Evolutionary conservation across 2,888 invertebrate genomes (phyloP).

Genomic region (Leucophora obtusa): DNA sequence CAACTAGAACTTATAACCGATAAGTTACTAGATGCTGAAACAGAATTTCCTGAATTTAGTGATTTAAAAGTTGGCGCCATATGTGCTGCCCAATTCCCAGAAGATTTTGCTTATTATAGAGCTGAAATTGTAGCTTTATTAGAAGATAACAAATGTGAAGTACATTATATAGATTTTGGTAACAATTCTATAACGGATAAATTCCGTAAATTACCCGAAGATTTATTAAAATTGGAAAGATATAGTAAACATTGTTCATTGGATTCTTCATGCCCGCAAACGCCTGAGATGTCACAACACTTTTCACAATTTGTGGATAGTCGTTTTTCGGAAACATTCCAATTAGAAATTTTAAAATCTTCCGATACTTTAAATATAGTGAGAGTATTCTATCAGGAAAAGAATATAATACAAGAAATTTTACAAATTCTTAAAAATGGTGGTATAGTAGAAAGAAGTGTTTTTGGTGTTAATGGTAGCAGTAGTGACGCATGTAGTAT

Average conservation of each 20-base stretch:
- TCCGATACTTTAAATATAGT: slow-evolving; percentile 69
- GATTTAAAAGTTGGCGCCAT: slow-evolving; percentile 80
- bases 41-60: slow-evolving; percentile 68
- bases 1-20: slow-evolving; percentile 75
- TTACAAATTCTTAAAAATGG: slow-evolving; percentile 65
- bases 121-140: slow-evolving; percentile 88
- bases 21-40: slow-evolving; percentile 73
- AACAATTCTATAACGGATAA: slow-evolving; percentile 82
- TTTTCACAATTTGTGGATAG: slow-evolving; percentile 84
- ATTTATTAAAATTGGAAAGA: slow-evolving; percentile 80
- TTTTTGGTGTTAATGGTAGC: neutral
- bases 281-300: slow-evolving; percentile 81
- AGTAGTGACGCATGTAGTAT: slow-evolving; percentile 46
- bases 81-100: slow-evolving; percentile 88
- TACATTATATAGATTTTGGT: slow-evolving; percentile 87
- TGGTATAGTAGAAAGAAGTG: slow-evolving; percentile 21
- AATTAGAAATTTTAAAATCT: slow-evolving; percentile 74
- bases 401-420: slow-evolving; percentile 72
- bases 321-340: slow-evolving; percentile 80
- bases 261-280: slow-evolving; percentile 81
- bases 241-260: slow-evolving; percentile 83
- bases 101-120: slow-evolving; percentile 93
- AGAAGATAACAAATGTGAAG: slow-evolving; percentile 85
- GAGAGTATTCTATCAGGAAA: slow-evolving; percentile 75
- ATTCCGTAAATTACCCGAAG: slow-evolving; percentile 82